phyloP scores from a whole-genome alignment of 2,113 vertebrate species.

The Halcyon malimbica region DNA sequence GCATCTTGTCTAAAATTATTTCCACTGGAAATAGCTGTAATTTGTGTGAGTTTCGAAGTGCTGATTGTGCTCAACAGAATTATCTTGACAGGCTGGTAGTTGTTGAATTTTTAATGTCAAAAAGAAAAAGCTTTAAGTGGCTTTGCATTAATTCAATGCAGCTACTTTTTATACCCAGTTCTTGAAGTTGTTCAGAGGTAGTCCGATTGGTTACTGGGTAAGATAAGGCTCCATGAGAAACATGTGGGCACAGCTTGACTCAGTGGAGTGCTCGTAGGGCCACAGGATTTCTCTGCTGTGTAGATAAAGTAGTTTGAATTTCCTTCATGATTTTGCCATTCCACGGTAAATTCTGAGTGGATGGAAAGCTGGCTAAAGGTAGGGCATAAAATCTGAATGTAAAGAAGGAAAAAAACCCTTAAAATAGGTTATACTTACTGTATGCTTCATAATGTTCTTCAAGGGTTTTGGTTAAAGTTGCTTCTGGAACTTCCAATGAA shows the following conservation, averaged over 20 bases:
- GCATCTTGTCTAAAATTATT: not conserved
- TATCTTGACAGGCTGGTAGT: not conserved
- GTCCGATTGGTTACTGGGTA: not conserved
- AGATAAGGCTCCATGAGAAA: not conserved
- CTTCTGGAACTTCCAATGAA: not conserved
- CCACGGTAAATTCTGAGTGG: not conserved
- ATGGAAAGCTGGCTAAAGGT: not conserved
- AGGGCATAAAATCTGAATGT: not conserved
- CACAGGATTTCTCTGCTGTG: not conserved
- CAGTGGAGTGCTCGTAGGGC: not conserved
- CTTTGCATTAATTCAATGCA: not conserved
- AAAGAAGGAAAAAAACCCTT: not conserved
- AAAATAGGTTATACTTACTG: not conserved
- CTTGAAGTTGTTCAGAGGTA: not conserved
- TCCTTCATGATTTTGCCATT: not conserved
- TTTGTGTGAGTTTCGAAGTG: not conserved
- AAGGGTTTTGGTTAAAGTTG: not conserved
- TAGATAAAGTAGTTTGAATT: not conserved
- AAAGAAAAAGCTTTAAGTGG: slow-evolving; percentile 8
- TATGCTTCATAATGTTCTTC: not conserved
- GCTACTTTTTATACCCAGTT: not conserved
- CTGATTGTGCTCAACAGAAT: not conserved
- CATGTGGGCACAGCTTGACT: not conserved
- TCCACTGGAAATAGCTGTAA: not conserved
- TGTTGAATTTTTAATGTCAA: not conserved